These are phyloP conservation scores for Strix aluco DNA, from an alignment of 2,113 vertebrate species.

Conservation along the genomic window DNA sequence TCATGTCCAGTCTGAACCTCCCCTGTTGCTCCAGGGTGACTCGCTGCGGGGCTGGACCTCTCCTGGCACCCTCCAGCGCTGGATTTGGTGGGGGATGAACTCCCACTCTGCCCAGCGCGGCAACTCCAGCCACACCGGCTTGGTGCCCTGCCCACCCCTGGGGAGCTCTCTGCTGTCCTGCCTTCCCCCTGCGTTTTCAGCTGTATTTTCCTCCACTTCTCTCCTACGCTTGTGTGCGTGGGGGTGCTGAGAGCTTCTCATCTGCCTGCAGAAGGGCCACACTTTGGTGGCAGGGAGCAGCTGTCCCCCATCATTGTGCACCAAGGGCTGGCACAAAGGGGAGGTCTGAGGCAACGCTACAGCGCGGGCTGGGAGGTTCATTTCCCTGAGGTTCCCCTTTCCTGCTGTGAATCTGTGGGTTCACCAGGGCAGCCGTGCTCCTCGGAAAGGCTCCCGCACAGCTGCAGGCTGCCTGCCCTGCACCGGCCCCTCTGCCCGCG, in stretches of 20 bases:
- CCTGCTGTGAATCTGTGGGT: neutral
- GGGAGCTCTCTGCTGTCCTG: neutral
- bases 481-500: accelerated
- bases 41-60: neutral
- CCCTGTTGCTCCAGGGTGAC: neutral
- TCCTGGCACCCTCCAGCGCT: neutral
- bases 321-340: no score
- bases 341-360: neutral
- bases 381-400: neutral
- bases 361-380: neutral
- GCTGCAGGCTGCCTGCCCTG: neutral
- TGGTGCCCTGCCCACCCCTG: neutral
- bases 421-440: neutral
- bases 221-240: accelerated
- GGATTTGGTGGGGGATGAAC: neutral
- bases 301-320: neutral
- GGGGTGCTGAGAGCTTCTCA: neutral
- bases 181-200: neutral
- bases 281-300: neutral
- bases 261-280: neutral
- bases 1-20: no score
- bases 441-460: neutral
- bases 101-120: neutral
- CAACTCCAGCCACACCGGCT: neutral
- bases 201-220: neutral